Conservation (phyloP, 2,888 invertebrate species). For the Gonocerus acuteangulatus region DNA sequence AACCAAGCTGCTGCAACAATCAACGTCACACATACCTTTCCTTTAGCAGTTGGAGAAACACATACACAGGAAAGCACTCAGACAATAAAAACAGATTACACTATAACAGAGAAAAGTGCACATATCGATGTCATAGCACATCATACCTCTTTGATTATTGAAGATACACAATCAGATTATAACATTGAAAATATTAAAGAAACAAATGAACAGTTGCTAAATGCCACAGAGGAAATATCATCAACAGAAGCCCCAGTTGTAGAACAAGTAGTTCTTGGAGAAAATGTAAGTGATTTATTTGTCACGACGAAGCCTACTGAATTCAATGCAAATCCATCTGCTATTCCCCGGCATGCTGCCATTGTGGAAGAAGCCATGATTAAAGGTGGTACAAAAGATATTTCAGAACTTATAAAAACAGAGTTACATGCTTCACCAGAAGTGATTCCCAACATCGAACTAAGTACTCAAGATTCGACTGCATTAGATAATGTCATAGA, state of each 20-base stretch:
- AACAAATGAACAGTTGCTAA: conserved; percentile 18
- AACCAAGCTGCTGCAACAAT: conserved; percentile 28
- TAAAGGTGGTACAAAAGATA: conserved; percentile 29
- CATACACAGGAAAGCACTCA: conserved; percentile 30
- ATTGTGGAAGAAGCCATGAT: conserved; percentile 29
- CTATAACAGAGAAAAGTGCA: conserved; percentile 28
- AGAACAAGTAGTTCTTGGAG: conserved; percentile 28
- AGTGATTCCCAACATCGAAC: conserved; percentile 28
- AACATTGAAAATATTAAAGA: conserved; percentile 27
- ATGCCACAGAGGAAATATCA: conserved; percentile 27
- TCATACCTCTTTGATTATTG: conserved; percentile 28
- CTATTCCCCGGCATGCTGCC: conserved; percentile 31
- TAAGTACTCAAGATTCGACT: conserved; percentile 20
- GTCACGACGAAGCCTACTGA: conserved; percentile 27
- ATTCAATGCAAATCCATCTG: conserved; percentile 28
- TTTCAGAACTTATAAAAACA: conserved; percentile 3
- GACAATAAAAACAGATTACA: conserved; percentile 26
- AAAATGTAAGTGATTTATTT: conserved; percentile 31
- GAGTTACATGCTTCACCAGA: conserved; percentile 29
- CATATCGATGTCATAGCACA: conserved; percentile 29
- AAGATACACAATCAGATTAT: conserved; percentile 27
- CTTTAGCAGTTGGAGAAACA: conserved; percentile 33
- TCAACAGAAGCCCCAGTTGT: conserved; percentile 29
- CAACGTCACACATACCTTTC: conserved; percentile 30
- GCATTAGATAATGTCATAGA: conserved; percentile 25